These are phyloP conservation scores for Cynopterus brachyotis DNA, from an alignment of 2,113 vertebrate genomes.

Conservation along the genomic window DNA sequence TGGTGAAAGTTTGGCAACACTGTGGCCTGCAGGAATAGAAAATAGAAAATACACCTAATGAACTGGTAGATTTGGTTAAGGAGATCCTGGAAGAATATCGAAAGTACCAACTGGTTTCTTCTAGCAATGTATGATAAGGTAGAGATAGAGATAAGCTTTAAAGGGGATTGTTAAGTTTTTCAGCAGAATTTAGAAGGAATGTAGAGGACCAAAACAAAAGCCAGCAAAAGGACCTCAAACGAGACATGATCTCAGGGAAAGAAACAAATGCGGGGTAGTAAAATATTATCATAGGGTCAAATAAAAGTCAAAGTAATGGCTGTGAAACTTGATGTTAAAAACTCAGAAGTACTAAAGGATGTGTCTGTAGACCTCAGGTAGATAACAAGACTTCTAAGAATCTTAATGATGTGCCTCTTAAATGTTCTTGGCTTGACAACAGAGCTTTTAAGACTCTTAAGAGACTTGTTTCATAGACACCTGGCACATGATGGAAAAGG, in stretches of 20 bases:
- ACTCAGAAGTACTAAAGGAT: not conserved
- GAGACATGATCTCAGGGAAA: not conserved
- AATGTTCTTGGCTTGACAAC: not conserved
- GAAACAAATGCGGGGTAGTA: not conserved
- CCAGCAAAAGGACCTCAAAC: not conserved
- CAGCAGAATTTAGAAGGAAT: not conserved
- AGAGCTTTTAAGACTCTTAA: not conserved
- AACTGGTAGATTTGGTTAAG: not conserved
- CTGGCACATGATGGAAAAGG: not conserved
- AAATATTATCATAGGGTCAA: conserved; percentile 7
- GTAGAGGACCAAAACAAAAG: not conserved
- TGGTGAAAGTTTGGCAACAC: not conserved
- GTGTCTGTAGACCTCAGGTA: not conserved
- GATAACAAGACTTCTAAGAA: not conserved
- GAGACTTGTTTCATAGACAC: not conserved
- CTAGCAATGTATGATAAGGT: not conserved
- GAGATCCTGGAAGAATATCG: not conserved
- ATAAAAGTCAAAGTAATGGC: not conserved
- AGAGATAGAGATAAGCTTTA: not conserved
- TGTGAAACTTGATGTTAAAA: not conserved
- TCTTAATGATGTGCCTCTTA: not conserved
- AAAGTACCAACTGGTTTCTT: not conserved
- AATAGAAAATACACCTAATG: not conserved
- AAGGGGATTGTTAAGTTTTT: not conserved
- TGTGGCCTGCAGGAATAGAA: not conserved